Evolutionary conservation across 2,113 vertebrate species (phyloP), one percentile per base, ranked within the genome.

Genomic region (Dasyprocta punctata): DNA sequence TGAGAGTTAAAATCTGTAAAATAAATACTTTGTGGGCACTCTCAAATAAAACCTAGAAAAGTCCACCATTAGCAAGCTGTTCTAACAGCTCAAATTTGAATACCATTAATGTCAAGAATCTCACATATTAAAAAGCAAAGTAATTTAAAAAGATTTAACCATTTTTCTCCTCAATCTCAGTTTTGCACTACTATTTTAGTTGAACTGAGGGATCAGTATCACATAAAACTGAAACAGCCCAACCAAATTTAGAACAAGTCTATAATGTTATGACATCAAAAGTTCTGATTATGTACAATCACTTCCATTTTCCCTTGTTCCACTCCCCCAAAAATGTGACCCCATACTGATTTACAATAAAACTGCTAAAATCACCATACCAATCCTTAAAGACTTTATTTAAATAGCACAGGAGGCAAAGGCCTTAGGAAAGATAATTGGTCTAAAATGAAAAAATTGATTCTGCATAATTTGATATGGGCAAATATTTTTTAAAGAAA

Each of bases 141-240:
- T 56, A 95, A 81, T 56, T 78, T 36, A 65, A 80, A 73, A 69
- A 93, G 71, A 78, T n/a, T 67, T 86, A 82, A 96, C 19, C n/a
- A 65, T 81, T 91, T 92, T 80, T 95, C 44, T 75, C n/a, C 93
- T 20, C 5, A 7, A 80, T 92, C n/a, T 94, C 61, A 89, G 36
- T 38, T 86, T 54, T 96, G 36, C 67, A 92, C 77, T 90, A 94
- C 14, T 89, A 96, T 58, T 94, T 93, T 36, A 84, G 82, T 49
- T 94, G 77, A 92, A 44, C n/a, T 60, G 41, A 94, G 92, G 28
- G 65, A 95, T 90, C 30, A 92, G 20, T 90, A 73, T 26, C n/a
- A 33, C 71, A 96, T 11, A 94, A 28, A 90, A 90, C 28, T 92
- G 41, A 86, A 95, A 65, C 10, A 56, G 41, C 33, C 38, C 84